Evolutionary conservation across 2,113 vertebrate genomes (phyloP).

Genomic region (Grus americana): DNA sequence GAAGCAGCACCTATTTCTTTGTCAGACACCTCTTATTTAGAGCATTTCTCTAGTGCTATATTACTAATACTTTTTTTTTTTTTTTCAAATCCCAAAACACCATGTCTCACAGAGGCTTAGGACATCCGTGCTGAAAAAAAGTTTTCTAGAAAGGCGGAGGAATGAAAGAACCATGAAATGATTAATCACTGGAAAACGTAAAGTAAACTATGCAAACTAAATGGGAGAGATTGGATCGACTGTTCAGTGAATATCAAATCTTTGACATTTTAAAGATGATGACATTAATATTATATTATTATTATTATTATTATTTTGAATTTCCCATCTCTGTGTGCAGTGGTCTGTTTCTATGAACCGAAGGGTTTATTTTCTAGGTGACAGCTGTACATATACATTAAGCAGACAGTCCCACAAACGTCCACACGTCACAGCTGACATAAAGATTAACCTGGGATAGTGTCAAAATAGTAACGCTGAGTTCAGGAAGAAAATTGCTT

Average conservation of each 20-base stretch:
- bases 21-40: neutral
- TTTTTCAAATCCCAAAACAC: neutral
- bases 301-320: neutral
- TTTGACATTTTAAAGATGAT: neutral
- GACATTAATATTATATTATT: neutral
- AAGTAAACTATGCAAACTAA: neutral
- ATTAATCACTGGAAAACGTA: neutral
- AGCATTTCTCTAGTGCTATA: neutral
- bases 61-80: neutral
- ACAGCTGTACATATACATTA: slow-evolving; percentile 48
- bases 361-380: slow-evolving; percentile 24
- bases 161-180: neutral
- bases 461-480: slow-evolving; percentile 15
- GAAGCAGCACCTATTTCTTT: neutral
- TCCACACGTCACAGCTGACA: neutral
- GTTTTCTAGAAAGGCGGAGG: neutral
- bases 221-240: neutral
- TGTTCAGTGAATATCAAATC: neutral
- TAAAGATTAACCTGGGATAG: slow-evolving; percentile 55
- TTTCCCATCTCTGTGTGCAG: neutral
- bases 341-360: neutral
- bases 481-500: slow-evolving; percentile 47
- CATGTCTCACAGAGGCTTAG: neutral
- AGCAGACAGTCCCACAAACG: slow-evolving; percentile 16
- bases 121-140: neutral